Base-by-base conservation (phyloP, 2,113 vertebrate genomes). In the Nibea coibor region DNA sequence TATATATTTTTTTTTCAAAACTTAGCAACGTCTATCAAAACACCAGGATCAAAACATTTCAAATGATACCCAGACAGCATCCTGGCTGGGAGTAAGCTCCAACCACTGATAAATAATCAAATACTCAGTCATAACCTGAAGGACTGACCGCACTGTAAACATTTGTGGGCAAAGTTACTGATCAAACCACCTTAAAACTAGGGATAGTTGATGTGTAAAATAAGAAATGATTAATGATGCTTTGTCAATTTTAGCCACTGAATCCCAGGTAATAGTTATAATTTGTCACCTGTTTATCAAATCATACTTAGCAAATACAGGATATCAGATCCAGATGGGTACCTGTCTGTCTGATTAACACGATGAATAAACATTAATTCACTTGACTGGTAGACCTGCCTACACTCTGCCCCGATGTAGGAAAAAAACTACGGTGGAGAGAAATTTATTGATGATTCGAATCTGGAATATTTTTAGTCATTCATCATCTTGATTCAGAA, bases 391-490 rank as follows among this genome's bases (percentile, higher is more conserved):
- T 28, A 24, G 65, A 73, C 10, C 51, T 48, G 11, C 17, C 43
- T 67, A 12, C 19, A 35, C 15, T 68, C 26, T 57, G 67, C 53
- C 22, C n/a, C 15, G 28, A 39, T 65, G 39, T 31, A 56, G 11
- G 28, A 64, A 59, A 80, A 10, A 39, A 39, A 24, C 6, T 17
- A 28, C 63, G 70, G 42, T 26, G 12, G 63, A 53, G 43, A 71
- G 39, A 56, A 68, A 57, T 53, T 3, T 80, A 82, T 81, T 78
- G 75, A 84, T 79, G 71, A 82, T 72, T 87, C 68, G 22, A 77
- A 83, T 86, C 43, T 87, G 86, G 81, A 88, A 80, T 80, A 80
- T 74, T 83, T 72, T 79, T 10, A 31, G 31, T 63, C 64, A 71
- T 88, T 85, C 72, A 72, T 87, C 74, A 83, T 83, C 70, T 84